Base-by-base conservation (phyloP, 2,113 vertebrate species). In the Ibidorhyncha struthersii region DNA sequence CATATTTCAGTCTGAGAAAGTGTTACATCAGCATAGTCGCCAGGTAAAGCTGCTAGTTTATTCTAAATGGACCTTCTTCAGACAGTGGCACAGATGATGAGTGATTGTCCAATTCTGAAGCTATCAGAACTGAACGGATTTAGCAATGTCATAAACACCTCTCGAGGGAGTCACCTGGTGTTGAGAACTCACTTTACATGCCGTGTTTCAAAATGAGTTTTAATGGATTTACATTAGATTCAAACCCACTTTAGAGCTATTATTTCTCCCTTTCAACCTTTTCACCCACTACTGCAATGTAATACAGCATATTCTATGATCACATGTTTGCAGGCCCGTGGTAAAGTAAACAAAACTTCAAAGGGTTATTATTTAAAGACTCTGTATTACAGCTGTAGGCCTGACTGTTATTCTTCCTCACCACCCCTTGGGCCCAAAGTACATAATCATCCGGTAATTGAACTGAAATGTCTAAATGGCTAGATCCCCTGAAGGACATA, bases 361-460 rank as follows among this genome's bases (percentile, higher is more conserved):
- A 82, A 95, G 86, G 63, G 45, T 91, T 84, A 85, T 81, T 94
- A 86, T 80, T 82, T 90, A 92, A 93, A 96, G 81, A 72, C 41
- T 78, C 77, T 73, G 26, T 23, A 59, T 56, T 93, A 66, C 43
- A 49, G 43, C 78, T 45, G 11, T 13, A 65, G 85, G 84, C 72
- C 92, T 93, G 71, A 67, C 97, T 98, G 98, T 97, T 97, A 98
- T 98, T 98, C 96, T 95, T 97, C 97, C 93, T 97, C 74, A 89
- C 81, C 97, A 93, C 97, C 97, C 97, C 97, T 97, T 93, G 96
- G 98, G 98, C 97, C 98, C 98, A 84, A 98, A 96, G 97, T 94
- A 97, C 96, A 98, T 98, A 98, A 98, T 98, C 93, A 93, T 94
- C 96, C 96, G 91, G 95, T 96, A 98, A 98, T 92, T 96, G 97